Conservation (phyloP, 2,113 vertebrate species). For the Ictalurus furcatus region DNA sequence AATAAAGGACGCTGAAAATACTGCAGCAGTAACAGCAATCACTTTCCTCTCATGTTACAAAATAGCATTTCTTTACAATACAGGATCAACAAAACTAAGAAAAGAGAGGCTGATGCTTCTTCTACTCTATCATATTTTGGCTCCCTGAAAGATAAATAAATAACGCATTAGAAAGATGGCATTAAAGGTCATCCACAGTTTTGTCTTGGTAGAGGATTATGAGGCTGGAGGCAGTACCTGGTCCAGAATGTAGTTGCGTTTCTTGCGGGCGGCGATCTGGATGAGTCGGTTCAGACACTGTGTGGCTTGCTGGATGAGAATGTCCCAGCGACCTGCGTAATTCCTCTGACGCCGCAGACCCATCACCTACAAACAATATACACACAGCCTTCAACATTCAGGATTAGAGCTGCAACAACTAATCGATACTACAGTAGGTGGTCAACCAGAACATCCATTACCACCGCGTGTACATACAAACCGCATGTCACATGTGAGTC, state of each 20-base stretch:
- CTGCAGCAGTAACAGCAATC: constrained; percentile 40
- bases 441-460: no score
- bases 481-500: no score
- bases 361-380: constrained; percentile 70
- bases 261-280: constrained; percentile 84
- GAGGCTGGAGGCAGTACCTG: constrained; percentile 71
- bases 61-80: constrained; percentile 63
- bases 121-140: constrained; percentile 75
- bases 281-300: constrained; percentile 85
- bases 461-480: no score
- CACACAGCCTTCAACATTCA: neutral
- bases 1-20: constrained; percentile 30
- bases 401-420: no score
- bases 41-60: constrained; percentile 33
- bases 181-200: constrained; percentile 37
- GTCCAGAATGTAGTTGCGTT: constrained; percentile 84
- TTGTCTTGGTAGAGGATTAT: constrained; percentile 48
- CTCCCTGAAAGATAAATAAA: constrained; percentile 76
- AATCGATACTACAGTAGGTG: no score
- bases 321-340: constrained; percentile 82
- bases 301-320: constrained; percentile 83
- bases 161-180: constrained; percentile 73
- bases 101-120: constrained; percentile 68
- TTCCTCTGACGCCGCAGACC: constrained; percentile 81
- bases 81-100: constrained; percentile 66